Evolutionary conservation across 2,888 invertebrate species (phyloP).

Genomic region (Lysandra coridon): DNA sequence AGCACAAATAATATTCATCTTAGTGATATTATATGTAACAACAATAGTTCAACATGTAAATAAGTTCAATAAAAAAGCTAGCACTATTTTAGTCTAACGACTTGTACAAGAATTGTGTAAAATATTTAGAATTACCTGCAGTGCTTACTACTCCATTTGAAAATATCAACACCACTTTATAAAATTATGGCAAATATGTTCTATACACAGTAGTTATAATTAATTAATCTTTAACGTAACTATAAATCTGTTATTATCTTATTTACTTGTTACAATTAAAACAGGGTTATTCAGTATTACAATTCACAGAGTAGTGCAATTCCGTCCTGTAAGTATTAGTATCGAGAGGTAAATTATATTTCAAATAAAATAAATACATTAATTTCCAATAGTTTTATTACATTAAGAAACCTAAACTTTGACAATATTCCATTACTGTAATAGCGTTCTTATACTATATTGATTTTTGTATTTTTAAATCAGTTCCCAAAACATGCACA

Average conservation of each 20-base stretch:
- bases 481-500: slow-evolving; percentile 78
- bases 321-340: slow-evolving; percentile 10
- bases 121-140: slow-evolving; percentile 15
- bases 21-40: slow-evolving; percentile 28
- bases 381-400: slow-evolving; percentile 74
- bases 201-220: slow-evolving; percentile 16
- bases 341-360: slow-evolving; percentile 19
- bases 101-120: slow-evolving; percentile 22
- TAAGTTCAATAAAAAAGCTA: slow-evolving; percentile 23
- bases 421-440: slow-evolving; percentile 75
- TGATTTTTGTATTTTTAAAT: slow-evolving; percentile 68
- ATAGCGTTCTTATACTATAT: slow-evolving; percentile 76
- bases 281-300: background rate
- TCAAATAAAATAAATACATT: slow-evolving; percentile 37
- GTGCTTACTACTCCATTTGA: background rate
- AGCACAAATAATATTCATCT: slow-evolving; percentile 2
- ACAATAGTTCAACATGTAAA: slow-evolving; percentile 25
- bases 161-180: slow-evolving; percentile 3
- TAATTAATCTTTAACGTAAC: background rate
- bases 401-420: slow-evolving; percentile 78
- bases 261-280: background rate
- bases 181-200: background rate
- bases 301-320: background rate
- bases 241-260: slow-evolving; percentile 23
- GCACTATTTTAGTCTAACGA: slow-evolving; percentile 13